phyloP scores from a whole-genome alignment of 2,888 invertebrate species.

The Agyllia agylla region DNA sequence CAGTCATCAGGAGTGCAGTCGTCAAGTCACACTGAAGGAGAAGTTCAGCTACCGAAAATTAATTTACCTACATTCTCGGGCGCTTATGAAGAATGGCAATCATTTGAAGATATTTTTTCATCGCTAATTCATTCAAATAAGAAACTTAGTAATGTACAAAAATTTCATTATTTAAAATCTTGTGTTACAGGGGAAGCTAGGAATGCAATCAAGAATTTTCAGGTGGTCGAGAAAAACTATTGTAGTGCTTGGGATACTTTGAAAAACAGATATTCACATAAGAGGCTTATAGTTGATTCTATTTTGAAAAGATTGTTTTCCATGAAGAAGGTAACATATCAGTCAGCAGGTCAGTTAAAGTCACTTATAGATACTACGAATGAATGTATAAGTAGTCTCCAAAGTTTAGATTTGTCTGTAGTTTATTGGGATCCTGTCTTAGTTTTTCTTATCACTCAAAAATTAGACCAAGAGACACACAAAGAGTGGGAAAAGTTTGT shows the following conservation, averaged over 20 bases:
- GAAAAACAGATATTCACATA: background rate
- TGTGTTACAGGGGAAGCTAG: background rate
- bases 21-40: background rate
- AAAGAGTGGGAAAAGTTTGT: constrained; percentile 19
- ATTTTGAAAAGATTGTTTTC: constrained; percentile 1
- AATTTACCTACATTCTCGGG: constrained; percentile 12
- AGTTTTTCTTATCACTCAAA: constrained; percentile 13
- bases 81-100: constrained; percentile 12
- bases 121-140: background rate
- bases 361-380: background rate
- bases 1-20: background rate
- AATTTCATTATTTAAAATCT: constrained; percentile 4
- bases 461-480: constrained; percentile 4
- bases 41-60: background rate
- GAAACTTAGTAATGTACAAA: background rate
- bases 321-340: background rate
- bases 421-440: constrained; percentile 2
- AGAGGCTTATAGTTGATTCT: background rate
- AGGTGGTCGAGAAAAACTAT: constrained; percentile 1
- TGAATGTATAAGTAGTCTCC: background rate
- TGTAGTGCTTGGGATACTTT: background rate
- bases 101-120: constrained; percentile 2
- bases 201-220: background rate
- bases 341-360: constrained; percentile 1
- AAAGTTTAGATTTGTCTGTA: background rate